Evolutionary conservation across 1,140 invertebrate species (phyloP), one percentile per base, ranked within the genome.

Genomic region (Drosophila watanabei): DNA sequence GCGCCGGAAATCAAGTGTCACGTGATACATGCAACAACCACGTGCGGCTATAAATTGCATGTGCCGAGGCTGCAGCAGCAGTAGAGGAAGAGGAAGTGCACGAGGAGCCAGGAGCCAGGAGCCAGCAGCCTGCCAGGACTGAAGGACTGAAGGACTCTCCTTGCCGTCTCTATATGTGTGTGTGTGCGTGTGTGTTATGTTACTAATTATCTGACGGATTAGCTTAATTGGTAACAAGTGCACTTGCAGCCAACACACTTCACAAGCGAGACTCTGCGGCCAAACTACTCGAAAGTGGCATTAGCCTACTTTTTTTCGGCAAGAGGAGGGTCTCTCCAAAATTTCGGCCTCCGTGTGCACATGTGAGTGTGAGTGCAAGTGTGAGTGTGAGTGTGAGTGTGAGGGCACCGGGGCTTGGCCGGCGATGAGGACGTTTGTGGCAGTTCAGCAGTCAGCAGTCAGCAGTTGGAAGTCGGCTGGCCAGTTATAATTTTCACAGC

Each of bases 131-230:
- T 58, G 46, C 62, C 33, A 41, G 63, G 35, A 49, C 56, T 69
- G 64, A 75, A 79, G 57, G 69, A 73, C 64, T 43, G 63, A 18
- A 66, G 63, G 63, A 62, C 43, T 66, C 72, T 35, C 46, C 78
- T 63, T 39, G 57, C 37, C 37, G 14, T 33, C 41, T 35, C 28
- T 39, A 13, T 32, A 37, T 45, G 48, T 64, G 45, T 80, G 35
- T 64, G 35, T 49, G 46, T 77, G 52, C 65, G 68, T 85, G 78
- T 89, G 85, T 89, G 86, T 90, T 89, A 90, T 89, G 85, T 89
- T 89, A 90, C 85, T 90, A 90, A 89, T 89, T 90, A 89, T 89
- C 85, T 90, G 85, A 90, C 85, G 86, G 86, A 89, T 89, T 89
- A 89, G 85, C 85, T 89, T 89, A 89, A 89, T 89, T 89, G 85